Base-by-base conservation (phyloP, 1,140 invertebrate species). In the Drosophila cardini region DNA sequence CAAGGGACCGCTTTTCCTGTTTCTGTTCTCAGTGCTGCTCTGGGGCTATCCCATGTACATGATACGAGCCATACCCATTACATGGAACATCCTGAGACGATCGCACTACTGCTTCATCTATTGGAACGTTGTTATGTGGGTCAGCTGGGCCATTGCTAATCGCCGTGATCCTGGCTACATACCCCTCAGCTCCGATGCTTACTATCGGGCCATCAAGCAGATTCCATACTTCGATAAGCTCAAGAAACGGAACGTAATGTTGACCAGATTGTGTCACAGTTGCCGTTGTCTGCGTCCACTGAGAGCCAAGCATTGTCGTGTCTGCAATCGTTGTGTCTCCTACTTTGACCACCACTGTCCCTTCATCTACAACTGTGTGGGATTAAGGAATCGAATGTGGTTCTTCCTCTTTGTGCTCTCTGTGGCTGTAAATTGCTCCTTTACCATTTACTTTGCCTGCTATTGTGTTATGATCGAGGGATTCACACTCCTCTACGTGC, bases 291-390 rank as follows among this genome's bases (percentile, higher is more conserved):
- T 98, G 42, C 93, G 96, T 77, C 97, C 97, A 0, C 89, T 98
- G 3, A 93, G 97, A 75, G 97, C 97, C 0, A 98, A 98, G 92
- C 98, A 98, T 91, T 98, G 98, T 82, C 94, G 97, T 43, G 95
- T 97, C 46, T 98, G 98, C 92, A 97, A 98, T 87, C 94, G 97
- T 72, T 99, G 97, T 91, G 97, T 98, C 1, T 95, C 95, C 1
- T 96, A 97, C 89, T 98, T 98, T 80, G 98, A 99, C 90, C 98
- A 99, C 92, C 98, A 99, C 82, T 99, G 98, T 91, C 97, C 97
- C 0, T 98, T 98, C 86, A 97, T 99, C 75, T 97, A 98, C 91
- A 98, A 98, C 90, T 99, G 98, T 92, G 96, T 99, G 8, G 96
- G 96, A 2, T 92, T 97, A 15, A 94, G 95, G 43, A 97, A 97